Base-by-base conservation (phyloP, 1,140 invertebrate species). In the Neelides sp. region DNA sequence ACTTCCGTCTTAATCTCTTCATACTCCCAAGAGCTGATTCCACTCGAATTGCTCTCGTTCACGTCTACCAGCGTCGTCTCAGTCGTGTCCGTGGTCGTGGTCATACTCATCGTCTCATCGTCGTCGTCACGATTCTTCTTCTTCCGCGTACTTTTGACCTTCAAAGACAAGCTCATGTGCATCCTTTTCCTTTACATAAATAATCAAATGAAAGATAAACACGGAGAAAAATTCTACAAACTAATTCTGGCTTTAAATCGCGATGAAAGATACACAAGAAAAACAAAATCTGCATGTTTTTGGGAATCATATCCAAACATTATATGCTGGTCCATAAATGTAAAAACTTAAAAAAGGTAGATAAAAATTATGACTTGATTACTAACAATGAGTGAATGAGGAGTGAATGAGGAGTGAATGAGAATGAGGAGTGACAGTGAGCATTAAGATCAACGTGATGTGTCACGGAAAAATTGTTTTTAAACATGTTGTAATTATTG, bases 231-330 rank as follows among this genome's bases (percentile, higher is more conserved):
- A 12, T 2, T 36, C n/a, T n/a, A 40, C 32, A 57, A 57, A 63
- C 67, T 87, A 4, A 78, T 89, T 54, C 56, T 90, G 39, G 78
- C 78, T 2, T 76, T 78, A 26, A 88, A 88, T 66, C 71, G 85
- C 50, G 85, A 90, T 72, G 85, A 90, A 68, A 76, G 67, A 62
- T 84, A 77, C 60, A 68, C 68, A 13, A 72, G 85, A 49, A 77
- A 80, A 20, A 74, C 85, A 4, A 66, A 68, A 57, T 59, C 65
- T 23, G 79, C 79, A 15, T 69, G 70, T 50, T 72, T 71, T 52
- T 86, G 83, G 79, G 59, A 70, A 15, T 67, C 78, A 52, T 67
- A 76, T 56, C 67, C 68, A 3, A 62, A 71, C 55, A 74, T 85
- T 58, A 57, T 41, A 64, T n/a, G 27, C 52, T 79, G 80, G 81